Evolutionary conservation across 2,888 invertebrate species (phyloP).

Genomic region (Neoitamus cyanurus): DNA sequence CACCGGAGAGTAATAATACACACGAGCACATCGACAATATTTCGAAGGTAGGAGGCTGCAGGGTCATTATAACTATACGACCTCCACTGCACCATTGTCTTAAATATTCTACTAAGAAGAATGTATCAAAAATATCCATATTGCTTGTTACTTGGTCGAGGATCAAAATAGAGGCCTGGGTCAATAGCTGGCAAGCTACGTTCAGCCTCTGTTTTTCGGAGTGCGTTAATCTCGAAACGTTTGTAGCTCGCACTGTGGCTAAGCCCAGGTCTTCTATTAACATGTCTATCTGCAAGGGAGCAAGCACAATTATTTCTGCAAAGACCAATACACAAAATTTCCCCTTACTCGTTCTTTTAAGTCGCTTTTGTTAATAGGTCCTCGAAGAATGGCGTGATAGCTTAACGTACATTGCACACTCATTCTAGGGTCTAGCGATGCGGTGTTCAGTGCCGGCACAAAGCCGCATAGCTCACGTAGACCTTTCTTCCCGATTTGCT

Average conservation of each 20-base stretch:
- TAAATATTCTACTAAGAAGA: constrained; percentile 92
- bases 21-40: constrained; percentile 86
- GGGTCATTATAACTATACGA: constrained; percentile 87
- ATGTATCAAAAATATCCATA: constrained; percentile 92
- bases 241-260: constrained; percentile 87
- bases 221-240: constrained; percentile 85
- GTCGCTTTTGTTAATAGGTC: constrained; percentile 68
- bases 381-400: constrained; percentile 80
- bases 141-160: constrained; percentile 81
- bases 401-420: constrained; percentile 90
- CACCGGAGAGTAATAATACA: constrained; percentile 87
- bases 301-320: neutral
- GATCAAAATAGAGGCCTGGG: constrained; percentile 87
- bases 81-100: constrained; percentile 84
- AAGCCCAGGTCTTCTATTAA: constrained; percentile 92
- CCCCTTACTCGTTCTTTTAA: constrained; percentile 76
- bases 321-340: neutral
- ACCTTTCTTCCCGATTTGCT: constrained; percentile 77
- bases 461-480: constrained; percentile 77
- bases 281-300: constrained; percentile 78
- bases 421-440: constrained; percentile 74
- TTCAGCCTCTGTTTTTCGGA: constrained; percentile 89
- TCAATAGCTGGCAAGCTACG: constrained; percentile 87
- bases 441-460: constrained; percentile 63
- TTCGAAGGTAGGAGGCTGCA: constrained; percentile 95